Evolutionary conservation across 1,140 invertebrate species (phyloP).

Genomic region (Streblospio benedicti): DNA sequence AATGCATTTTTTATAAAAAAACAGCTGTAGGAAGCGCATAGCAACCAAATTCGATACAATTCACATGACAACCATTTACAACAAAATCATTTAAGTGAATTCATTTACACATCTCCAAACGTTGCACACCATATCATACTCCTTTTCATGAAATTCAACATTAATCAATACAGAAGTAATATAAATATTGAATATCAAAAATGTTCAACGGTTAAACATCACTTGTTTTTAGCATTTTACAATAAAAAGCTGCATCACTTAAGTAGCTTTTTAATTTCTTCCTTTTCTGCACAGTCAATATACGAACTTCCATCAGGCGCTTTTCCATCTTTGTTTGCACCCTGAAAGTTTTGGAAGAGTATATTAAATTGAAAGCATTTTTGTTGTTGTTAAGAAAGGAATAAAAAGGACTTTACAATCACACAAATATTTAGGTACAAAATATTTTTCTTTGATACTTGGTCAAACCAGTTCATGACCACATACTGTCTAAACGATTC

Average conservation of each 20-base stretch:
- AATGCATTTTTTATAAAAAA: too few relatives aligned
- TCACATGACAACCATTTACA: too few relatives aligned
- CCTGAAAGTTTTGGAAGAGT: constrained; percentile 53
- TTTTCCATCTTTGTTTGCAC: constrained; percentile 71
- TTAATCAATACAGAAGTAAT: too few relatives aligned
- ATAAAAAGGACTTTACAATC: neutral
- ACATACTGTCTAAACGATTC: constrained; percentile 11
- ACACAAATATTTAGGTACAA: neutral
- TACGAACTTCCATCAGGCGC: constrained; percentile 80
- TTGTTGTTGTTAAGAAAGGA: neutral
- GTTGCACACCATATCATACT: too few relatives aligned
- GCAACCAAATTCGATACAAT: too few relatives aligned
- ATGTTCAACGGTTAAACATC: too few relatives aligned
- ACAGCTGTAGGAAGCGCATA: too few relatives aligned
- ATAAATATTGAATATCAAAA: too few relatives aligned
- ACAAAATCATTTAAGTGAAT: too few relatives aligned
- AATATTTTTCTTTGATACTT: neutral
- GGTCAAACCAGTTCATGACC: neutral
- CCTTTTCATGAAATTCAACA: too few relatives aligned
- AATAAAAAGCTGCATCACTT: constrained; percentile 26
- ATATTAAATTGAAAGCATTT: neutral
- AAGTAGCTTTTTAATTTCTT: constrained; percentile 75
- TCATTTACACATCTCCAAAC: too few relatives aligned
- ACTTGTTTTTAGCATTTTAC: neutral
- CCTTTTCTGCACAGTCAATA: constrained; percentile 79